A percentile compares a stretch with the other conserved stretches of the same genome.
These are phyloP conservation scores for Leptogaster cylindrica DNA, from an alignment of 2,888 invertebrate genomes.

Conservation along the genomic window DNA sequence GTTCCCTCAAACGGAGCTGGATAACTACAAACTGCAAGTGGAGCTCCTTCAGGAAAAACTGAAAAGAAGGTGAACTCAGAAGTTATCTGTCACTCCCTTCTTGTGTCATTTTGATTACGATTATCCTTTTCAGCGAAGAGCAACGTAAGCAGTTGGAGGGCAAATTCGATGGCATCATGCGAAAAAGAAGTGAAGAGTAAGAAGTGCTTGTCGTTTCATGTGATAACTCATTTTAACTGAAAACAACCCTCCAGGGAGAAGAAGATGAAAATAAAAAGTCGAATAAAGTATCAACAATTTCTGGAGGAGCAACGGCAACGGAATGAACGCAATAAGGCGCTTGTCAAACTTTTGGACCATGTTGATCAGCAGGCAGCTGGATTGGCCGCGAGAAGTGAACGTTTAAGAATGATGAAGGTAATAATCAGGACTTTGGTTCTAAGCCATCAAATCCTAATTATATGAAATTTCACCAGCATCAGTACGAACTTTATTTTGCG, in stretches of 20 bases:
- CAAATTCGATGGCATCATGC: conserved; percentile 65
- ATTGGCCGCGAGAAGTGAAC: conserved; percentile 67
- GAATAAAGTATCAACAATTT: conserved; percentile 59
- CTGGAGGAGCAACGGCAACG: conserved; percentile 67
- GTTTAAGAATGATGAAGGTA: conserved; percentile 66
- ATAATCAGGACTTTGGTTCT: conserved; percentile 46
- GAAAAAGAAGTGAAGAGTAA: conserved; percentile 65
- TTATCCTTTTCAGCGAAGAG: conserved; percentile 62
- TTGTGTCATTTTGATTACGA: conserved; percentile 36
- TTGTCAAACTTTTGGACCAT: conserved; percentile 66
- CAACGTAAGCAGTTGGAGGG: conserved; percentile 65
- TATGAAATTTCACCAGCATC: conserved; percentile 52
- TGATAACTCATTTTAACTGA: conserved; percentile 43
- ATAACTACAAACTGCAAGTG: conserved; percentile 61
- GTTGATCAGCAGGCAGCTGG: conserved; percentile 66
- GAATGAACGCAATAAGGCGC: conserved; percentile 67
- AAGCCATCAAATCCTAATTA: too few relatives aligned
- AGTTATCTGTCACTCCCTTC: conserved; percentile 27
- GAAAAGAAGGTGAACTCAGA: conserved; percentile 55
- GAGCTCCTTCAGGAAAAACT: conserved; percentile 60
- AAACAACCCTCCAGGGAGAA: conserved; percentile 54
- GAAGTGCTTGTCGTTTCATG: conserved; percentile 44
- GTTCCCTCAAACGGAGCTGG: conserved; percentile 59
- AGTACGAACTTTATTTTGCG: conserved; percentile 61
- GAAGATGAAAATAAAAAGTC: conserved; percentile 54